Evolutionary conservation across 2,888 invertebrate genomes (phyloP), one percentile per base, ranked within the genome.

Genomic region (Rosalia funebris): DNA sequence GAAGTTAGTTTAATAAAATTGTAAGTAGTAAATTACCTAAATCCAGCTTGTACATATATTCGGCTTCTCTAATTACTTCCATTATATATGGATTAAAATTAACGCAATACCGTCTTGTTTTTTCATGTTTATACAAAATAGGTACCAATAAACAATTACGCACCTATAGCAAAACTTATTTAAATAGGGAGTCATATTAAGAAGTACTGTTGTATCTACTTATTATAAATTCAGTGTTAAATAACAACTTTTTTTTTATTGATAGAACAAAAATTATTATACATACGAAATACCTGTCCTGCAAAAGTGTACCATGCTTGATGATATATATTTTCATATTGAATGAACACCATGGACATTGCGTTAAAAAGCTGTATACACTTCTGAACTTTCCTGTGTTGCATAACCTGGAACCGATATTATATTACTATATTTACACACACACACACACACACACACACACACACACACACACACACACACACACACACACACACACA

Each of bases 321-420:
- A 74, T 95, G 93, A 78, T 92, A 91, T 59, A 93, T 88, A 72
- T 91, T 85, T 80, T 95, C 94, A 74, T 90, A 95, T 75, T 93
- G 92, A 11, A 91, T 86, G 63, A 95, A 89, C 1, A 93, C 92
- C 60, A 88, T 88, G 20, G 89, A 86, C 80, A 95, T 84, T 1
- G 90, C 89, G 75, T 95, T 95, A 76, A 89, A 94, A 50, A 91
- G 83, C 72, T 91, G 91, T 47, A 92, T 89, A 48, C 89, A 89
- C 53, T 88, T 86, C 76, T 91, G 91, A 2, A 89, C 88, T 71
- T 88, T 89, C 77, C 89, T 85, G 73, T 89, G 86, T 0, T 79
- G 78, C 65, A 89, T 83, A 0, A 88, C 85, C 79, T 81, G 56
- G 60, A 74, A 72, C 37, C n/a, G n/a, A n/a, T n/a, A n/a, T n/a